A percentile compares a stretch with the other conserved stretches of the same genome.
These are phyloP conservation scores for Globodera ellingtonae DNA, from an alignment of 1,140 invertebrate genomes.

Conservation along the genomic window DNA sequence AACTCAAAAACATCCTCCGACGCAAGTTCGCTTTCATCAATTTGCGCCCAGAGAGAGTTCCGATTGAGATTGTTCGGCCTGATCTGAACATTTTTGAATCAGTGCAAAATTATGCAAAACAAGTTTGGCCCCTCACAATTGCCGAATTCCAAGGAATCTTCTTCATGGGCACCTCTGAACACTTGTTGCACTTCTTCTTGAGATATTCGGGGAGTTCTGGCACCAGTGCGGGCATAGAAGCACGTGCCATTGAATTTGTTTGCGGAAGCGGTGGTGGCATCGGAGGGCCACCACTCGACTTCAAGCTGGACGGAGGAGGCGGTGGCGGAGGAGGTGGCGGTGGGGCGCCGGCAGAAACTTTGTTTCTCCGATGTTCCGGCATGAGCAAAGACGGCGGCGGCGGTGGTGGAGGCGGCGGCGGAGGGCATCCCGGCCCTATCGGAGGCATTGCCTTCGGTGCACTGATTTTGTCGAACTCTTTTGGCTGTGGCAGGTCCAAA, in stretches of 20 bases:
- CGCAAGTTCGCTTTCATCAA: slow-evolving; percentile 43
- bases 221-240: slow-evolving; percentile 4
- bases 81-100: slow-evolving; percentile 32
- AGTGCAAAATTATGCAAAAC: background rate
- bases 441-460: slow-evolving; percentile 7
- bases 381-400: slow-evolving; percentile 22
- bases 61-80: slow-evolving; percentile 44
- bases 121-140: slow-evolving; percentile 30
- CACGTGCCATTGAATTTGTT: background rate
- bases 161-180: slow-evolving; percentile 46
- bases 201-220: slow-evolving; percentile 43
- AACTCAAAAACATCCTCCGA: slow-evolving; percentile 40
- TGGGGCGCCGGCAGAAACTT: background rate
- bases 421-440: slow-evolving; percentile 11
- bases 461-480: slow-evolving; percentile 11
- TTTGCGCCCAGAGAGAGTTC: slow-evolving; percentile 46
- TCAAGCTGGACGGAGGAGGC: too few relatives aligned
- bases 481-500: slow-evolving; percentile 35
- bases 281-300: slow-evolving; percentile 10
- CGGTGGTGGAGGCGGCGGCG: slow-evolving; percentile 43
- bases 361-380: background rate
- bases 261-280: slow-evolving; percentile 30
- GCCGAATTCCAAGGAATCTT: slow-evolving; percentile 45
- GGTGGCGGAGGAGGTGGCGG: slow-evolving; percentile 28
- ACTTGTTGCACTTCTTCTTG: slow-evolving; percentile 24